A percentile compares a stretch with the other conserved stretches of the same genome.
Conservation (phyloP, 2,888 invertebrate genomes). For the Isotomurus palustris region DNA sequence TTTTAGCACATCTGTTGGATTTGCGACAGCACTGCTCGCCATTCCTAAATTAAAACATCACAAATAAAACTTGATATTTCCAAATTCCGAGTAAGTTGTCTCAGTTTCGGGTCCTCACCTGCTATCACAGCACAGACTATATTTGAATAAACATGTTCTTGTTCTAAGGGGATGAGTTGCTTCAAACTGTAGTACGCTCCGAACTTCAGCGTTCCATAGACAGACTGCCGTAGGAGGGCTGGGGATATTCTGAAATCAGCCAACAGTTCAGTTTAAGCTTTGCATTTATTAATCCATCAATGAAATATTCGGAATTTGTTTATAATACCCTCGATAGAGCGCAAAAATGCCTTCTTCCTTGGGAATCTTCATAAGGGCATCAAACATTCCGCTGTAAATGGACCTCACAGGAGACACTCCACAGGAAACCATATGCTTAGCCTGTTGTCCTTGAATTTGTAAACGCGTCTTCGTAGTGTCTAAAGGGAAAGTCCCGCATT, state of each 20-base stretch:
- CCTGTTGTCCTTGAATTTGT: slow-evolving; percentile 87
- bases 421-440: slow-evolving; percentile 50
- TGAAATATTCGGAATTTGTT: too few relatives aligned
- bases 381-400: slow-evolving; percentile 84
- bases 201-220: slow-evolving; percentile 94
- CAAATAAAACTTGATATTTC: background rate
- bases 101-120: too few relatives aligned
- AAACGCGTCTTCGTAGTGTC: slow-evolving; percentile 91
- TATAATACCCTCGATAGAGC: slow-evolving; percentile 83
- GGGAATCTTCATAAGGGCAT: slow-evolving; percentile 80
- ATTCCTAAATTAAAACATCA: slow-evolving; percentile 67
- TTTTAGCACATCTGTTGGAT: slow-evolving; percentile 93
- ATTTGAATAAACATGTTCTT: slow-evolving; percentile 48
- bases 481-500: slow-evolving; percentile 94
- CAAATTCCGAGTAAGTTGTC: too few relatives aligned
- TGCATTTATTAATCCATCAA: too few relatives aligned
- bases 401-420: slow-evolving; percentile 56
- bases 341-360: slow-evolving; percentile 80
- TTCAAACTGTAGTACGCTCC: slow-evolving; percentile 91
- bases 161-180: slow-evolving; percentile 56
- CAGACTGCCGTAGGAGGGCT: slow-evolving; percentile 85
- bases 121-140: slow-evolving; percentile 52
- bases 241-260: slow-evolving; percentile 81
- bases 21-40: slow-evolving; percentile 90
- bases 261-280: background rate